Percentiles rank a stretch among this genome's conserved stretches.
Conservation (phyloP, 2,888 invertebrate genomes). For the Leucophenga montana region DNA sequence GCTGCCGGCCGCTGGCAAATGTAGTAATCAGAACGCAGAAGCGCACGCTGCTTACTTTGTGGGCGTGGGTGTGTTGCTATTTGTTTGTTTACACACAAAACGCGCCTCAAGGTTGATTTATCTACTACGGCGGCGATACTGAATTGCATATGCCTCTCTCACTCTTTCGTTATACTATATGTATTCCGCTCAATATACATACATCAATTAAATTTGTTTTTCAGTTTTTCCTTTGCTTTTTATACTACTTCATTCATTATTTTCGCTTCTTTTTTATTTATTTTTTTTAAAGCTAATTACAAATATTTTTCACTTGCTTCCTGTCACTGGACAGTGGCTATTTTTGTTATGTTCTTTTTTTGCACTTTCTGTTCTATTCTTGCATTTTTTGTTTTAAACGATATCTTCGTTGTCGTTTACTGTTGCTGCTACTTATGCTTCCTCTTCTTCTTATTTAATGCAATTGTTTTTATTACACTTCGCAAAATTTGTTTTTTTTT, state of each 20-base stretch:
- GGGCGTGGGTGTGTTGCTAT: slow-evolving; percentile 11
- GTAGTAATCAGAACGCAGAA: too few relatives aligned
- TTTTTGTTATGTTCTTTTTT: not conserved
- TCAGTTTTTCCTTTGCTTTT: not conserved
- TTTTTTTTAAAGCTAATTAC: not conserved
- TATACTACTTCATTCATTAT: not conserved
- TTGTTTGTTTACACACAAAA: too few relatives aligned
- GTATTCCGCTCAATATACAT: not conserved
- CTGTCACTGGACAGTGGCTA: not conserved
- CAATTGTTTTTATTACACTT: slow-evolving; percentile 24
- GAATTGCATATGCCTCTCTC: too few relatives aligned
- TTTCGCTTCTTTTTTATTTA: not conserved
- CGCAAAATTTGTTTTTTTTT: not conserved
- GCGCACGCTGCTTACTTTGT: not conserved
- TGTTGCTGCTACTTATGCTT: slow-evolving; percentile 25
- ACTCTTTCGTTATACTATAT: too few relatives aligned
- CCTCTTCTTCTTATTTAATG: slow-evolving; percentile 7
- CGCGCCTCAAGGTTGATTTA: too few relatives aligned
- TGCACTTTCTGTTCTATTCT: not conserved
- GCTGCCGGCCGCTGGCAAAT: slow-evolving; percentile 2
- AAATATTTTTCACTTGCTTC: slow-evolving; percentile 11
- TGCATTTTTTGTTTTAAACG: not conserved
- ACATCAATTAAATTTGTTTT: slow-evolving; percentile 7
- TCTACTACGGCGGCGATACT: too few relatives aligned
- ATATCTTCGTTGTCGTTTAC: not conserved